Percentiles rank a stretch among this genome's conserved stretches.
Conservation (phyloP, 2,888 invertebrate species). For the Tholera decimalis region DNA sequence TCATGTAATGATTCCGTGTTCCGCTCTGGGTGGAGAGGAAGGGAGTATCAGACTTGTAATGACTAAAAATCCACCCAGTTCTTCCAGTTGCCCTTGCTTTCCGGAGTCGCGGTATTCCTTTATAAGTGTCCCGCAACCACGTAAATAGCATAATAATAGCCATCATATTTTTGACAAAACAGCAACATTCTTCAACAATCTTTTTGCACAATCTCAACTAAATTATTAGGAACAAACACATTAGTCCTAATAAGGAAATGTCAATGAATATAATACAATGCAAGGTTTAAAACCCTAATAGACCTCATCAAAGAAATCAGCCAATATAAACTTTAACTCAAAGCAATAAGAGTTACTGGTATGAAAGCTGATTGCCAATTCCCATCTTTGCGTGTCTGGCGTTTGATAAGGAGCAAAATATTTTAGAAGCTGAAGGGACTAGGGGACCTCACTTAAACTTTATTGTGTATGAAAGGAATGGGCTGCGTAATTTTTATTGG, state of each 20-base stretch:
- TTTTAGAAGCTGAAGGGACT: constrained; percentile 42
- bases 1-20: too few relatives aligned
- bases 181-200: neutral
- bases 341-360: constrained; percentile 17
- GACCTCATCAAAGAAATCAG: constrained; percentile 19
- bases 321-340: constrained; percentile 38
- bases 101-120: too few relatives aligned
- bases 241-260: constrained; percentile 37
- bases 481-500: constrained; percentile 37
- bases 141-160: too few relatives aligned
- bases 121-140: too few relatives aligned
- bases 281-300: constrained; percentile 26
- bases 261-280: constrained; percentile 38
- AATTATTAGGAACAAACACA: constrained; percentile 26
- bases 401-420: constrained; percentile 60
- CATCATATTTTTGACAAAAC: too few relatives aligned
- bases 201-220: neutral
- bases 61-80: too few relatives aligned
- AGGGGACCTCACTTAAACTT: constrained; percentile 45
- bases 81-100: too few relatives aligned
- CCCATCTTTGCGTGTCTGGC: constrained; percentile 46
- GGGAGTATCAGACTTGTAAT: too few relatives aligned
- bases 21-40: too few relatives aligned
- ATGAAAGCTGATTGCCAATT: constrained; percentile 39
- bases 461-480: constrained; percentile 44